Conservation (phyloP, 1,140 invertebrate genomes). For the Atopsyche davidsoni region DNA sequence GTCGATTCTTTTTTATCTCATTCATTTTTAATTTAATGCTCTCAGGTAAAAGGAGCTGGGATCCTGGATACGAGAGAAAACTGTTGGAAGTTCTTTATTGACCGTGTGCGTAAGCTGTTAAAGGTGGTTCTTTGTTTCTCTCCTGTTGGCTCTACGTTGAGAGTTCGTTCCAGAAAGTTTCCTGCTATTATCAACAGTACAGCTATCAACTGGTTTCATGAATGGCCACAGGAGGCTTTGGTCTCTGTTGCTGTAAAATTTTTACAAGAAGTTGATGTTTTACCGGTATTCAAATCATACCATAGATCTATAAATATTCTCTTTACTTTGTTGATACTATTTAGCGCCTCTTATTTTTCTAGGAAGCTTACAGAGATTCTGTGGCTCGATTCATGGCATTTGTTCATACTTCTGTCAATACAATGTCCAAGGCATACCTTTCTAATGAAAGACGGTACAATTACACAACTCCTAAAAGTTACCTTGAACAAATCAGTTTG, state of each 20-base stretch:
- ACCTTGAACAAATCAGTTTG: constrained; percentile 90
- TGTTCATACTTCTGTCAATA: constrained; percentile 89
- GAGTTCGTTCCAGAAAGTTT: constrained; percentile 89
- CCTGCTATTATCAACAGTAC: constrained; percentile 93
- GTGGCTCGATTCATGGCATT: constrained; percentile 91
- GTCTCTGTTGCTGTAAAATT: constrained; percentile 88
- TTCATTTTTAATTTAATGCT: constrained; percentile 29
- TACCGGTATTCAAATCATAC: constrained; percentile 53
- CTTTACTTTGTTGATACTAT: not conserved
- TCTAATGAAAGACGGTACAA: constrained; percentile 88
- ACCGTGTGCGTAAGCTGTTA: constrained; percentile 82
- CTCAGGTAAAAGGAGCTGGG: constrained; percentile 72
- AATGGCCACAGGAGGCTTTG: constrained; percentile 96
- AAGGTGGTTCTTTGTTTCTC: constrained; percentile 93
- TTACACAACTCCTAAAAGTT: constrained; percentile 96
- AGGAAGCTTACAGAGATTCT: constrained; percentile 64
- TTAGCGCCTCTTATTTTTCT: constrained; percentile 28
- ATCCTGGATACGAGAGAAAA: constrained; percentile 87
- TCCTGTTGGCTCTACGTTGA: constrained; percentile 84
- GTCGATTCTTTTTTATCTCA: no score
- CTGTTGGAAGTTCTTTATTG: constrained; percentile 97
- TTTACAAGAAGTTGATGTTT: constrained; percentile 70
- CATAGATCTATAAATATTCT: not conserved
- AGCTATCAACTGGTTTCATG: constrained; percentile 95
- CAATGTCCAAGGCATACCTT: constrained; percentile 79